Evolutionary conservation across 2,888 invertebrate genomes (phyloP).

Genomic region (Fissipunctia ypsillon): DNA sequence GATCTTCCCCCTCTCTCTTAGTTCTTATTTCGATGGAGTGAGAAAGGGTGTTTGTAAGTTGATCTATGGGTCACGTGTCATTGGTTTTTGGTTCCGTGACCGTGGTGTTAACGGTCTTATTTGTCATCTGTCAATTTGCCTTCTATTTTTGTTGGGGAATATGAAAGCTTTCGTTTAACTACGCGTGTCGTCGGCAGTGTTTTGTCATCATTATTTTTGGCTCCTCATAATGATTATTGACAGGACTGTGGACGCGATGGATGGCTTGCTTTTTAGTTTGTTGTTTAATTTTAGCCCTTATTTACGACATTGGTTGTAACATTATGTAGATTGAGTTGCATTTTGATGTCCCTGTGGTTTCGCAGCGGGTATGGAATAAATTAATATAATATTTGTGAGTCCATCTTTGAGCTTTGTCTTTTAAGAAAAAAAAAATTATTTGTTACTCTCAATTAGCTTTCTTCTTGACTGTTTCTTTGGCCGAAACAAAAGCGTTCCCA

Average conservation of each 20-base stretch:
- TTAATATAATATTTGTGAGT: neutral
- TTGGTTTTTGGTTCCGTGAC: constrained; percentile 79
- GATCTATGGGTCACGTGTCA: constrained; percentile 68
- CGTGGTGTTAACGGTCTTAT: constrained; percentile 88
- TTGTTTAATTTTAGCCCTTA: constrained; percentile 45
- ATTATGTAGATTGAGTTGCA: constrained; percentile 12
- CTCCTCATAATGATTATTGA: constrained; percentile 86
- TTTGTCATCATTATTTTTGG: constrained; percentile 89
- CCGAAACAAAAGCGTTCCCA: constrained; percentile 65
- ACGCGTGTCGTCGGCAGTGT: constrained; percentile 82
- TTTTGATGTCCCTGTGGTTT: constrained; percentile 28
- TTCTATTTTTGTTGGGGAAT: constrained; percentile 88
- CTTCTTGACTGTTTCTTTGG: constrained; percentile 51
- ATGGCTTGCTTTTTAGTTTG: constrained; percentile 66
- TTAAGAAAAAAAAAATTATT: constrained; percentile 12
- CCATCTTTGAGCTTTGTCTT: neutral
- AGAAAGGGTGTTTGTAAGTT: constrained; percentile 43
- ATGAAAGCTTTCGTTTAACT: constrained; percentile 87
- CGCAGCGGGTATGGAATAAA: neutral
- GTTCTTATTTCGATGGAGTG: constrained; percentile 40
- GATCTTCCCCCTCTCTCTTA: constrained; percentile 71
- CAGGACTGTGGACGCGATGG: constrained; percentile 74
- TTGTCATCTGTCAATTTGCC: constrained; percentile 90
- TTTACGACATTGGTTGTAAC: constrained; percentile 34
- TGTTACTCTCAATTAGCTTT: constrained; percentile 48